Evolutionary conservation across 2,113 vertebrate species (phyloP), one percentile per base, ranked within the genome.

Genomic region (Elaphurus davidianus): DNA sequence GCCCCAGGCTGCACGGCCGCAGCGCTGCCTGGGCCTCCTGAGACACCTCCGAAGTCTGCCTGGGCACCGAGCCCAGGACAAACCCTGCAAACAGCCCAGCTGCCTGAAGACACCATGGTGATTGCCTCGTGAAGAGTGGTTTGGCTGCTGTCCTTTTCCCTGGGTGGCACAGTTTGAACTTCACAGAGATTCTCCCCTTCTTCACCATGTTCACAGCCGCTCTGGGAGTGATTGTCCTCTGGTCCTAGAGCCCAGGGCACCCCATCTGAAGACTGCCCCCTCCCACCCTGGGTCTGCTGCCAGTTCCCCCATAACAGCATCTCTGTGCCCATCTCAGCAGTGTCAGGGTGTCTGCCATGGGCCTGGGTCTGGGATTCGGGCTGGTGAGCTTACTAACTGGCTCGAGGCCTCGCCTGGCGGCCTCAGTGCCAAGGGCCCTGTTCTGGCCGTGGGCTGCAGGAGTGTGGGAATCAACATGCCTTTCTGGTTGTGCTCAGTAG

Each of bases 331-430:
- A 33, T 60, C 62, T 91, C 21, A 52, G 45, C 30, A 40, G 15
- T 17, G 2, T 6, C 28, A 0, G 25, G 57, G 43, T n/a, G 15
- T 33, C 7, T 1, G 5, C 43, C 19, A 1, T 0, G 6, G 43
- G 52, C 30, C 47, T 27, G 50, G 83, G 86, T 59, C 87, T 50
- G 55, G 60, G 71, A 43, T 12, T 23, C 43, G 17, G 33, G 47
- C 86, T 88, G 45, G 23, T 25, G 7, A 25, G n/a, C 25, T 85
- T 50, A 4, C n/a, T 30, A 54, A 7, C 15, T 54, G 43, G 33
- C 86, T 33, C 1, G 2, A 60, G 59, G 17, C 62, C 54, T 78
- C 1, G 6, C 36, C 10, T 28, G 23, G 79, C 2, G 15, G 43
- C n/a, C 1, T 0, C 36, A 52, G 17, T 43, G 25, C 19, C 3